A percentile compares a stretch with the other conserved stretches of the same genome.
phyloP scores from a whole-genome alignment of 2,797 vertebrate genomes.

The Danio aesculapii region DNA sequence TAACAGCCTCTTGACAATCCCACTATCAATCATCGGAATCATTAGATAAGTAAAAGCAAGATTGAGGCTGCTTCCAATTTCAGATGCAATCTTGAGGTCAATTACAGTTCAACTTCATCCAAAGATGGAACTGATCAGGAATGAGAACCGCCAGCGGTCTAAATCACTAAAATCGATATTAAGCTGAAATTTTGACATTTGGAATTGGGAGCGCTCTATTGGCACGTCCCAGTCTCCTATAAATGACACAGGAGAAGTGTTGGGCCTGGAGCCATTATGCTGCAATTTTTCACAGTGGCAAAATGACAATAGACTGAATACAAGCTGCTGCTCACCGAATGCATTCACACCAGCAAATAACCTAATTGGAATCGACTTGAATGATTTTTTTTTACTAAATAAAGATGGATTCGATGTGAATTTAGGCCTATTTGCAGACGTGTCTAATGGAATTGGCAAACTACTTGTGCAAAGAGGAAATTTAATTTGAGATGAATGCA shows the following conservation, averaged over 20 bases:
- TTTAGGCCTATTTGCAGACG: background rate
- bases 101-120: conserved; percentile 12
- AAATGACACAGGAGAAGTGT: conserved; percentile 7
- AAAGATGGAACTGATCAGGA: background rate
- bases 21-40: conserved; percentile 37
- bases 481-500: conserved; percentile 14
- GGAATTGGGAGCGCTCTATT: background rate
- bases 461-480: background rate
- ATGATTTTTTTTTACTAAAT: conserved; percentile 4
- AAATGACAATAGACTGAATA: conserved; percentile 27
- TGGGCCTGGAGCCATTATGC: conserved; percentile 8
- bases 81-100: conserved; percentile 24
- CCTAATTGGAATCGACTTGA: conserved; percentile 9
- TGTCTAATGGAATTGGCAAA: conserved; percentile 20
- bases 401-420: conserved; percentile 10
- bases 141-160: background rate
- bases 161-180: conserved; percentile 27
- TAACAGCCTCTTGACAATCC: conserved; percentile 42
- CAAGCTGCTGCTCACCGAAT: background rate
- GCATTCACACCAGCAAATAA: conserved; percentile 29
- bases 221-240: background rate
- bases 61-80: conserved; percentile 22
- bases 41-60: conserved; percentile 30
- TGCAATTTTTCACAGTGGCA: conserved; percentile 39
- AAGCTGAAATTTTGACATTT: conserved; percentile 6